Base-by-base conservation (phyloP, 35 echinoderm and acorn worm species). In the Heliocidaris erythrogramma region DNA sequence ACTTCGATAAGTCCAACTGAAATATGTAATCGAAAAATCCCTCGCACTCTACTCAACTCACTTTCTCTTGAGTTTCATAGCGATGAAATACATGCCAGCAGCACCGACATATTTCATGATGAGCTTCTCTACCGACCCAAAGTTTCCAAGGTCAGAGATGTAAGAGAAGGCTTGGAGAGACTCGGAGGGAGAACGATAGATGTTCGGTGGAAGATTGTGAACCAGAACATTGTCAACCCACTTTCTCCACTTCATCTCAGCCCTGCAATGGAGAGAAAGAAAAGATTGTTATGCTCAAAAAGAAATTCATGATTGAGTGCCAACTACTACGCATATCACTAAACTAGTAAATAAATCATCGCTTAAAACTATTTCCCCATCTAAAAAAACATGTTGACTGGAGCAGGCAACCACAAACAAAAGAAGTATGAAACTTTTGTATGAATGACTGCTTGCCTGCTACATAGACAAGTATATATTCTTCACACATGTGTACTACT, bases 221-320 rank as follows among this genome's bases (percentile, higher is more conserved):
- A 99, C 96, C 17, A 99, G 93, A 10, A 97, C 96, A 31, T 85
- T 87, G 86, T 99, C 98, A 21, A 99, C 98, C 98, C 98, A 99
- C 9, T 88, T 88, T 32, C 98, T 96, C 98, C 98, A 99, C 65
- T 99, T 88, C 92, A 96, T 99, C 60, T 99, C 98, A 52, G 94
- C 96, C 92, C 98, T 99, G 90, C 29, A 89, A 47, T 31, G 11
- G 9, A 89, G 32, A 89, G 6, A 47, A 89, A n/a, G 87, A 89
- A 42, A 42, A 42, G 87, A 47, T 86, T 18, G 21, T 86, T 10
- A 56, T 56, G 52, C 52, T 56, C 14, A 14, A 56, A 56, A 56
- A 11, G 14, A 2, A 56, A 56, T 56, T 56, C 52, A 13, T 42
- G 35, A 42, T 42, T 56, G 52, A 56, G 1, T 56, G 52, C 14